Conservation (phyloP, 2,113 vertebrate species). For the Aix galericulata region DNA sequence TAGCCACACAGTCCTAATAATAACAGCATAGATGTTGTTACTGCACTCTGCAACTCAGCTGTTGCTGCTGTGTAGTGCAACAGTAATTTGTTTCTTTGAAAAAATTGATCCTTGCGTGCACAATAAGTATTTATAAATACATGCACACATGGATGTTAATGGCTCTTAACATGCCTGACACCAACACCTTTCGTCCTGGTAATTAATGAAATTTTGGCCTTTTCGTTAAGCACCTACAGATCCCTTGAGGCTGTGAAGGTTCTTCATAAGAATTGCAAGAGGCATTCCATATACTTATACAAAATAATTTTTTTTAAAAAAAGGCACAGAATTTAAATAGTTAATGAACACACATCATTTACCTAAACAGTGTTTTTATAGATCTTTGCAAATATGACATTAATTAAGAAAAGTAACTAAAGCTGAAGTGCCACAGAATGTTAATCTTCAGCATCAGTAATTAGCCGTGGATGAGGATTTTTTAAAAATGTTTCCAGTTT, state of each 20-base stretch:
- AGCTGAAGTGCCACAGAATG: conserved; percentile 66
- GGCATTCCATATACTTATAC: background rate
- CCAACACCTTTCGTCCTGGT: background rate
- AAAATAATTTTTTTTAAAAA: background rate
- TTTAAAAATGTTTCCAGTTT: conserved; percentile 53
- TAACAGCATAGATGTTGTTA: background rate
- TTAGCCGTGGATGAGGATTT: conserved; percentile 58
- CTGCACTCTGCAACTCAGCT: background rate
- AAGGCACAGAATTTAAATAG: background rate
- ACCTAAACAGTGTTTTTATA: conserved; percentile 69
- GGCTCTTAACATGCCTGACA: background rate
- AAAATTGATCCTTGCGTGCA: background rate
- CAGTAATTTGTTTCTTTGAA: background rate
- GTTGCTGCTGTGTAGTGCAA: background rate
- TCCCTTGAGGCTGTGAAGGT: background rate
- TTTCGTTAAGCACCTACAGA: background rate
- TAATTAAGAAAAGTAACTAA: conserved; percentile 70
- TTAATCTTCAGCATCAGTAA: conserved; percentile 65
- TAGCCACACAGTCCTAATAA: background rate
- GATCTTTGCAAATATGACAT: conserved; percentile 70
- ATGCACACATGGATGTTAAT: background rate
- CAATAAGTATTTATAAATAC: background rate
- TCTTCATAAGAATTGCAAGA: background rate
- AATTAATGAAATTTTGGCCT: background rate
- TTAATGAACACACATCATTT: conserved; percentile 58